These are phyloP conservation scores for Dynastes maya DNA, from an alignment of 2,888 invertebrate genomes.

Conservation along the genomic window DNA sequence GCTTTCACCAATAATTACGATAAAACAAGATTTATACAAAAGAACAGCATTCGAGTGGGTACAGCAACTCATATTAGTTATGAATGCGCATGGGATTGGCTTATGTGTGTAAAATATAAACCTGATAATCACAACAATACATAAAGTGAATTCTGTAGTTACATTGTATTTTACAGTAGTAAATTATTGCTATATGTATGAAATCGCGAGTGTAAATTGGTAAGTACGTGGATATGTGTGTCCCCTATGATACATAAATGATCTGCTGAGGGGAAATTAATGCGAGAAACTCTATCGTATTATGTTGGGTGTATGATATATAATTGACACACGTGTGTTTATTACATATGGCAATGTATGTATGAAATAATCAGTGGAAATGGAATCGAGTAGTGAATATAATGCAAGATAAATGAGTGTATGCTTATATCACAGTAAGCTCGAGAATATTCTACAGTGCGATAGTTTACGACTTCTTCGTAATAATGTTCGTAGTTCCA, in stretches of 20 bases:
- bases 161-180: not conserved
- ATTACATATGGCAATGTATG: constrained; percentile 10
- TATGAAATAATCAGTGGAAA: constrained; percentile 25
- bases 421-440: constrained; percentile 36
- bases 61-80: not conserved
- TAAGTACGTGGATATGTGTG: not conserved
- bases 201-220: not conserved
- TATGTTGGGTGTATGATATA: constrained; percentile 20
- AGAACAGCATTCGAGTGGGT: constrained; percentile 34
- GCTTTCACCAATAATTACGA: not conserved
- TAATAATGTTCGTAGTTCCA: constrained; percentile 16
- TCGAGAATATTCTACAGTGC: constrained; percentile 49
- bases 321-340: constrained; percentile 13
- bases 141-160: not conserved
- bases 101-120: constrained; percentile 11
- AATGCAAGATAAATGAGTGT: constrained; percentile 21
- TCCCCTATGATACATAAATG: constrained; percentile 15
- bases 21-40: not conserved
- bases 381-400: constrained; percentile 45
- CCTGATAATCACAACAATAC: constrained; percentile 9
- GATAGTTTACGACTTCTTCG: constrained; percentile 38
- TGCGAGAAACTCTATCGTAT: not conserved
- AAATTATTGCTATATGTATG: constrained; percentile 21
- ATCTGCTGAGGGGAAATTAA: not conserved
- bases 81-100: not conserved